phyloP scores from a whole-genome alignment of 2,113 vertebrate genomes.

The Triplophysa tibetana region DNA sequence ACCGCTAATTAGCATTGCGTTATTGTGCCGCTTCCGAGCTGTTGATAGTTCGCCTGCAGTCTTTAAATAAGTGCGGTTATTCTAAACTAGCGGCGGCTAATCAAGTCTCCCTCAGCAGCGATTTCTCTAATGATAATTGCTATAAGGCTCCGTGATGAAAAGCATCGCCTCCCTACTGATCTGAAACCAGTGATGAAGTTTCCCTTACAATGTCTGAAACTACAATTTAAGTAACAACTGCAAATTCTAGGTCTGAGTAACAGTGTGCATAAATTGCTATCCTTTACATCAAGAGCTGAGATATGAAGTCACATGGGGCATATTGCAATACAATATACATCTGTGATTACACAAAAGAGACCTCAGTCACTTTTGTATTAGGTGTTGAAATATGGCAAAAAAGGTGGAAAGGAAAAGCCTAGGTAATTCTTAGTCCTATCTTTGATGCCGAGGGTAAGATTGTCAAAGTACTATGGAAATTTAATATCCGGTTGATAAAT shows the following conservation, averaged over 20 bases:
- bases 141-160: slow-evolving; percentile 25
- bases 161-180: background rate
- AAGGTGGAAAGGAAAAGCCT: slow-evolving; percentile 4
- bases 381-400: background rate
- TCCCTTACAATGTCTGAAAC: background rate
- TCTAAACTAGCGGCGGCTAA: slow-evolving; percentile 28
- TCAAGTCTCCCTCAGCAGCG: slow-evolving; percentile 27
- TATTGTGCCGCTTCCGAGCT: slow-evolving; percentile 24
- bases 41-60: slow-evolving; percentile 33
- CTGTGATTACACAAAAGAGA: slow-evolving; percentile 8
- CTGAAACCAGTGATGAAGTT: background rate
- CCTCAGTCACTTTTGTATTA: slow-evolving; percentile 24
- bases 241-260: background rate
- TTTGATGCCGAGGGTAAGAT: slow-evolving; percentile 36
- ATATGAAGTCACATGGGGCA: slow-evolving; percentile 15
- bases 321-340: slow-evolving; percentile 11
- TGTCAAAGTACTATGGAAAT: slow-evolving; percentile 50
- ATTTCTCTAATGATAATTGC: slow-evolving; percentile 32
- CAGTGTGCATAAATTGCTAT: background rate
- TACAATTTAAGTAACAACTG: background rate
- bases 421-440: slow-evolving; percentile 36
- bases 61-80: slow-evolving; percentile 32
- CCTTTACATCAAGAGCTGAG: background rate
- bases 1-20: slow-evolving; percentile 32
- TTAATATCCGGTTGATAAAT: slow-evolving; percentile 55